phyloP scores from a whole-genome alignment of 2,113 vertebrate genomes.

The Bubalus kerabau region DNA sequence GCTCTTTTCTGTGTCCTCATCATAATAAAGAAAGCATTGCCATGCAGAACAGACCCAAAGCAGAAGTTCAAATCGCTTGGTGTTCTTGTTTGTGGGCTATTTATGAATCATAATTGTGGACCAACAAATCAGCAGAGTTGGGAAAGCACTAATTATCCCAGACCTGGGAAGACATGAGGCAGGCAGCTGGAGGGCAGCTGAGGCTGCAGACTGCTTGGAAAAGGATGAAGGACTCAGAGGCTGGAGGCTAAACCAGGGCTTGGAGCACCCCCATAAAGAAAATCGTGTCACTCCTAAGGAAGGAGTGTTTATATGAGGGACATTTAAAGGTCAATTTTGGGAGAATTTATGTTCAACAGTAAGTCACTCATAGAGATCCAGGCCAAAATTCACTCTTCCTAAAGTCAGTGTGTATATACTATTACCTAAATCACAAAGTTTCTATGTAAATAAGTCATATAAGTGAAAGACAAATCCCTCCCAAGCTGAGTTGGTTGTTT shows the following conservation, averaged over 20 bases:
- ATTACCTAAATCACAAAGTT: neutral
- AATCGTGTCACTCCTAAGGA: neutral
- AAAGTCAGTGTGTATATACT: fast-evolving
- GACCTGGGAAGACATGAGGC: neutral
- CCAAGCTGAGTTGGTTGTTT: neutral
- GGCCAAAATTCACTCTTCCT: neutral
- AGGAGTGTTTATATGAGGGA: neutral
- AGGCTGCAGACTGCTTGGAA: neutral
- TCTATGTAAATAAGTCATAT: neutral
- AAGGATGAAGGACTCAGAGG: neutral
- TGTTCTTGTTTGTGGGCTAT: conserved; percentile 43
- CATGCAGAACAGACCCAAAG: conserved; percentile 1
- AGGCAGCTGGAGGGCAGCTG: neutral
- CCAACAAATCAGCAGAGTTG: conserved; percentile 52
- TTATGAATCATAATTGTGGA: conserved; percentile 63
- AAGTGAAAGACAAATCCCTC: neutral
- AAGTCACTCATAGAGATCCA: neutral
- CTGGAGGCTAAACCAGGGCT: neutral
- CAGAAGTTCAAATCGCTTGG: conserved; percentile 1
- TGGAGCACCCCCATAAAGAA: neutral
- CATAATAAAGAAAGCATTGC: neutral
- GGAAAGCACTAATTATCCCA: conserved; percentile 48
- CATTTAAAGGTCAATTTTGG: neutral
- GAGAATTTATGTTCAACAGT: neutral
- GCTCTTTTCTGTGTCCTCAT: neutral